phyloP scores from a whole-genome alignment of 2,113 vertebrate genomes.

The Hiodon alosoides region DNA sequence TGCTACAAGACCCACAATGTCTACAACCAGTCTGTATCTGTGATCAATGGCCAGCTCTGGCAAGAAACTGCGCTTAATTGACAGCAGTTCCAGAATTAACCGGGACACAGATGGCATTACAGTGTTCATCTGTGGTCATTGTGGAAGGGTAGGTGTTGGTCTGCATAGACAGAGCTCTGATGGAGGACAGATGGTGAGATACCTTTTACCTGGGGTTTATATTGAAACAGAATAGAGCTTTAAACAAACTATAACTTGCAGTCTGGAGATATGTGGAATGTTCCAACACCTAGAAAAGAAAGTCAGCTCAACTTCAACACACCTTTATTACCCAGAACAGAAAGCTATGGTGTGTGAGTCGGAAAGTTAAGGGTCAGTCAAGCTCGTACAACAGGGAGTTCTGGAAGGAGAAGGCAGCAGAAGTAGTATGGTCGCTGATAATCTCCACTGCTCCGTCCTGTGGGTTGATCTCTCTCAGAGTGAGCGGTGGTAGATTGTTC shows the following conservation, averaged over 20 bases:
- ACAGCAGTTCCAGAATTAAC: slow-evolving; percentile 12
- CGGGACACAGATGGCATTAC: slow-evolving; percentile 3
- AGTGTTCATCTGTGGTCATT: background rate
- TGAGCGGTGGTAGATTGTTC: background rate
- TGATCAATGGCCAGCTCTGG: background rate
- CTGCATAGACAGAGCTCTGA: background rate
- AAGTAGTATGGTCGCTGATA: slow-evolving; percentile 66
- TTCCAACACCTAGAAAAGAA: background rate
- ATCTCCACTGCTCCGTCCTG: slow-evolving; percentile 60
- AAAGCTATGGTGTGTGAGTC: no score
- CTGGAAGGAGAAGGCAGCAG: slow-evolving; percentile 67
- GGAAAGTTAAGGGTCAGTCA: slow-evolving; percentile 57
- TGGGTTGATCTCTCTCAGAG: slow-evolving; percentile 58
- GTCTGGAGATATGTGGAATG: background rate
- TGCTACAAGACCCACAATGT: background rate
- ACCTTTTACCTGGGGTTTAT: background rate
- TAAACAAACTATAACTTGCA: background rate
- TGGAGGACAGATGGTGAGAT: background rate
- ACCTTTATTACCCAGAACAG: no score
- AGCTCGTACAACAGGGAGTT: slow-evolving; percentile 77
- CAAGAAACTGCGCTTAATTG: background rate
- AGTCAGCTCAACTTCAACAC: no score
- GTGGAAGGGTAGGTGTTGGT: background rate
- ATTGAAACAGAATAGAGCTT: background rate
- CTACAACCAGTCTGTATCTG: background rate